Percentiles rank a stretch among this genome's conserved stretches.
phyloP scores from a whole-genome alignment of 2,113 vertebrate genomes.

The Pomatorhinus ruficollis region DNA sequence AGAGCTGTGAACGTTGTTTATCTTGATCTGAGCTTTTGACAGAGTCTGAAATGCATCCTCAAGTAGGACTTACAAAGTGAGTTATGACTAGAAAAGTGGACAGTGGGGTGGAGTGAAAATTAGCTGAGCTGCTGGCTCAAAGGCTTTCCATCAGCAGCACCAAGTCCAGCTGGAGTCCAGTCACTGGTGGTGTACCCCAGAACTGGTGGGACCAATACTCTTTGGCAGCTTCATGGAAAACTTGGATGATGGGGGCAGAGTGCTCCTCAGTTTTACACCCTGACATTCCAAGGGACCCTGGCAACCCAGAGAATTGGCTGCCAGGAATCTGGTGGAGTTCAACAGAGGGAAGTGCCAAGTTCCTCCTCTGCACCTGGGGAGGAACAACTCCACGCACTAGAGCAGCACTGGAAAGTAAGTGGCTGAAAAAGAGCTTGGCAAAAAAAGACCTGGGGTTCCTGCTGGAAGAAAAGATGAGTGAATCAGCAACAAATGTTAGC shows the following conservation, averaged over 20 bases:
- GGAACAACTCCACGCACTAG: neutral
- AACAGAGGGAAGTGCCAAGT: neutral
- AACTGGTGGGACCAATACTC: rapidly evolving
- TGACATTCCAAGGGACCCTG: neutral
- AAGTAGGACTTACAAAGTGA: neutral
- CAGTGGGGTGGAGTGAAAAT: neutral
- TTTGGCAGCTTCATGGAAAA: neutral
- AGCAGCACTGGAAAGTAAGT: neutral
- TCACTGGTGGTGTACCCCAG: neutral
- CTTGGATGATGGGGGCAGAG: neutral
- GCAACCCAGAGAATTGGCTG: neutral
- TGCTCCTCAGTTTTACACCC: neutral
- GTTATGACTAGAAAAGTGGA: neutral
- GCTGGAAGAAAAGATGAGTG: neutral
- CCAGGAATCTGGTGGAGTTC: neutral
- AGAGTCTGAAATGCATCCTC: neutral
- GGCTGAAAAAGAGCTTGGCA: neutral
- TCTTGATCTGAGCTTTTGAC: neutral
- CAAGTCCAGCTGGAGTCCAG: neutral
- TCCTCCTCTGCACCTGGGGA: neutral
- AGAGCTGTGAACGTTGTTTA: neutral
- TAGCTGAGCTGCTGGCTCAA: neutral
- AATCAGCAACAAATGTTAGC: neutral
- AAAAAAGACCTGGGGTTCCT: neutral
- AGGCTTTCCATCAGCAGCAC: neutral